phyloP scores from a whole-genome alignment of 2,888 invertebrate genomes.

The Drosophila eohydei region DNA sequence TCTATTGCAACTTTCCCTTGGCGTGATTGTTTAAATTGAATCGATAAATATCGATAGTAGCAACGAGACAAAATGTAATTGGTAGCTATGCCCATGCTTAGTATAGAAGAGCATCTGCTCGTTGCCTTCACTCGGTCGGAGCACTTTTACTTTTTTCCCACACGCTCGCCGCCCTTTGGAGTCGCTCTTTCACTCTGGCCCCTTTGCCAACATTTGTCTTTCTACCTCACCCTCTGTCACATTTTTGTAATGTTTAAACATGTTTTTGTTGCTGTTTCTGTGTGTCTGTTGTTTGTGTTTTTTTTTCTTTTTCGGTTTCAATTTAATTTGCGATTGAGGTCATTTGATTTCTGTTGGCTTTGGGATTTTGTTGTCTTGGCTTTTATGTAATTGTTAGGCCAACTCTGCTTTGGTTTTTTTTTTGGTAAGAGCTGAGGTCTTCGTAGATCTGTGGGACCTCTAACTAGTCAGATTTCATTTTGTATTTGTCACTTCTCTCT shows the following conservation, averaged over 20 bases:
- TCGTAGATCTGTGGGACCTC: slow-evolving; percentile 34
- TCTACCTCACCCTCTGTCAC: slow-evolving; percentile 11
- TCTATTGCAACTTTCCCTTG: neutral
- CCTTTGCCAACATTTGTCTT: neutral
- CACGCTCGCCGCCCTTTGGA: neutral
- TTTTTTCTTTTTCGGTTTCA: slow-evolving; percentile 43
- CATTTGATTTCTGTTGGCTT: slow-evolving; percentile 65
- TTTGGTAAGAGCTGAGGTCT: slow-evolving; percentile 42
- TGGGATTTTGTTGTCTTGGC: slow-evolving; percentile 38
- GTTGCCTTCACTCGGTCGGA: no score
- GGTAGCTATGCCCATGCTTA: neutral
- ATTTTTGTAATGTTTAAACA: slow-evolving; percentile 51
- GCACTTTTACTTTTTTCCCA: slow-evolving; percentile 10
- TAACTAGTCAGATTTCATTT: slow-evolving; percentile 48
- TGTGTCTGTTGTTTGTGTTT: neutral
- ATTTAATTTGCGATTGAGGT: slow-evolving; percentile 76
- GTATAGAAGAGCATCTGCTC: neutral
- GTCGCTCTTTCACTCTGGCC: neutral
- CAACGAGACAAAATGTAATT: neutral
- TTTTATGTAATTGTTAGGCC: slow-evolving; percentile 62
- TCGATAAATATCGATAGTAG: neutral
- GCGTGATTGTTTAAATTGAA: neutral
- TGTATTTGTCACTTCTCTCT: slow-evolving; percentile 42
- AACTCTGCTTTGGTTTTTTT: slow-evolving; percentile 25
- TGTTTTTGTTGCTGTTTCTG: slow-evolving; percentile 17